Base-by-base conservation (phyloP, 2,113 vertebrate genomes). In the Halichoeres trimaculatus region DNA sequence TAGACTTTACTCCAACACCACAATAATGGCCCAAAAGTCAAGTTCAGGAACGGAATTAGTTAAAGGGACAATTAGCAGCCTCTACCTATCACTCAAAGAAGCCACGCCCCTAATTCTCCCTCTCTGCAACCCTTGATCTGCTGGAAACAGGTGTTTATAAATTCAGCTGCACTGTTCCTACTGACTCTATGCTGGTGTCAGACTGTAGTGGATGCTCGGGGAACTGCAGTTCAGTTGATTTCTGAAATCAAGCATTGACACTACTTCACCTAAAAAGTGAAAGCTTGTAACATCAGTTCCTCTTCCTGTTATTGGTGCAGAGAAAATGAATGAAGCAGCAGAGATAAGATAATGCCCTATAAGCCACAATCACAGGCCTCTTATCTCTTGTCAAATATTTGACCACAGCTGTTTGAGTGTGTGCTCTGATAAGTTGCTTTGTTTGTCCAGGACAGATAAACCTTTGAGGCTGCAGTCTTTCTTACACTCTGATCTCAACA, bases 361-460 rank as follows among this genome's bases (percentile, higher is more conserved):
- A 78, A 60, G 22, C 45, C 57, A 65, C 76, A 84, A 84, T 85
- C 56, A 69, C 73, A 78, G 74, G 38, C 50, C 58, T 80, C 78
- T 88, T 90, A 91, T 92, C 90, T 76, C 10, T 83, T 89, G 74
- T 51, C 75, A 92, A 92, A 90, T 90, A 91, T 91, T 91, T 91
- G 81, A 76, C 69, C 61, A 19, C 30, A 22, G 77, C 85, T 78
- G 73, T 83, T 73, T 80, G 78, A 84, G 79, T 85, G 70, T 16
- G 19, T 50, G 52, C 76, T 40, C 78, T 71, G 84, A 90, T 90
- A 81, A 86, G 74, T 68, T 50, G 61, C 78, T 84, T 85, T 86
- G 74, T 90, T 92, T 89, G 78, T 68, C 30, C 51, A 69, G 72
- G 54, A 52, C 56, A 77, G 85, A 87, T 83, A 83, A 59, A 74